phyloP scores from a whole-genome alignment of 2,888 invertebrate genomes.

The Tenodera sinensis region DNA sequence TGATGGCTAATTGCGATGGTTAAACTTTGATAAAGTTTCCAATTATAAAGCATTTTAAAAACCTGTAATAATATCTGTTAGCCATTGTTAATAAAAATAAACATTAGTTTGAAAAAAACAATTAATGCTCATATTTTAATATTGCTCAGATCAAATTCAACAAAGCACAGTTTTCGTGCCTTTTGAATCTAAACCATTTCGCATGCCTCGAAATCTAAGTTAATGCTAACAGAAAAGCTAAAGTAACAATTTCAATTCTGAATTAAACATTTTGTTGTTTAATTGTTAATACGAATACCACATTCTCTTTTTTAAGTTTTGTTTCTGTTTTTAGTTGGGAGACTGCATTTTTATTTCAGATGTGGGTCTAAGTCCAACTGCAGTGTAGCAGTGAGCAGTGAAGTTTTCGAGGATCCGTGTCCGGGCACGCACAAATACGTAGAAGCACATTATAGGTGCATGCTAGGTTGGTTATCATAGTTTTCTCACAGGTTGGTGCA shows the following conservation, averaged over 20 bases:
- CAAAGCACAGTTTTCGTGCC: no score
- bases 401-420: constrained; percentile 55
- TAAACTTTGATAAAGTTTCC: no score
- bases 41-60: no score
- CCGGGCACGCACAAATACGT: constrained; percentile 58
- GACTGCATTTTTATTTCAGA: constrained; percentile 33
- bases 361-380: constrained; percentile 38
- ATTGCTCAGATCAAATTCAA: no score
- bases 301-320: neutral
- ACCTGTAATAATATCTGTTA: no score
- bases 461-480: constrained; percentile 33
- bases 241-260: neutral
- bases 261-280: neutral
- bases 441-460: constrained; percentile 56
- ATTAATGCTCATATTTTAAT: no score
- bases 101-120: no score
- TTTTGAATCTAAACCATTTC: neutral
- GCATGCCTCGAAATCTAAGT: neutral
- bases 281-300: neutral
- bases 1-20: no score
- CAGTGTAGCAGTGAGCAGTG: constrained; percentile 38
- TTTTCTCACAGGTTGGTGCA: neutral
- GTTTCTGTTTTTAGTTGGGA: constrained; percentile 16
- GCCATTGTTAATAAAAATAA: no score
- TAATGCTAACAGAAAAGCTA: neutral